Conservation (phyloP, 2,888 invertebrate genomes). For the Magallana nippona region DNA sequence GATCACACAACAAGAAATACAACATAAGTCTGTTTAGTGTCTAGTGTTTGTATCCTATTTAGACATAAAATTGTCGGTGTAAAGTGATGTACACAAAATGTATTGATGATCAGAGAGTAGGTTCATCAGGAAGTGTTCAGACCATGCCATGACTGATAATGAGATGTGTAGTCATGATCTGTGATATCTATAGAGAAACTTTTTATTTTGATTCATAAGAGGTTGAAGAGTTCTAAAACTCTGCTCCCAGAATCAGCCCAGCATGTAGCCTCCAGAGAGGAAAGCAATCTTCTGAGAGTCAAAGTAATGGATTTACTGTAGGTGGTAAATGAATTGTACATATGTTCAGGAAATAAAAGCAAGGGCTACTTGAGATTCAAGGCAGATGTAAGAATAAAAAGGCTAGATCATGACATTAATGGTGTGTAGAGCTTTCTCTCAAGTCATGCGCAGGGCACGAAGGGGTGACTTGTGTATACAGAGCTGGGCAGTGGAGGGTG, state of each 20-base stretch:
- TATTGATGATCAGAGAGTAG: no score
- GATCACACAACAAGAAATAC: no score
- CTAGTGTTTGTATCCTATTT: no score
- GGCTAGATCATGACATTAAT: not conserved
- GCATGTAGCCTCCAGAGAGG: not conserved
- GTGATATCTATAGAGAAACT: no score
- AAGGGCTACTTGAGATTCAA: constrained; percentile 23
- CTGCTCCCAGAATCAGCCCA: not conserved
- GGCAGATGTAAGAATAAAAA: constrained; percentile 5
- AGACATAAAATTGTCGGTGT: no score
- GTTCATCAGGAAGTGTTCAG: no score
- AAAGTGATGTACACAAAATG: no score
- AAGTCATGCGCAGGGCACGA: not conserved
- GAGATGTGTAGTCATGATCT: no score
- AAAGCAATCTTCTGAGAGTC: not conserved
- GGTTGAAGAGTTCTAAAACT: no score
- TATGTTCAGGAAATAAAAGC: constrained; percentile 23
- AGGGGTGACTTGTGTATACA: not conserved
- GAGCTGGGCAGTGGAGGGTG: not conserved
- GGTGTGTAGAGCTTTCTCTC: not conserved
- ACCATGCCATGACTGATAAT: no score
- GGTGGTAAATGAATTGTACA: constrained; percentile 15
- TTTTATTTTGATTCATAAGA: no score
- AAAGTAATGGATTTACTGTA: not conserved
- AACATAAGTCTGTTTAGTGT: no score